Evolutionary conservation across 1,140 invertebrate genomes (phyloP), one percentile per base, ranked within the genome.

Genomic region (Melitaea cinxia): DNA sequence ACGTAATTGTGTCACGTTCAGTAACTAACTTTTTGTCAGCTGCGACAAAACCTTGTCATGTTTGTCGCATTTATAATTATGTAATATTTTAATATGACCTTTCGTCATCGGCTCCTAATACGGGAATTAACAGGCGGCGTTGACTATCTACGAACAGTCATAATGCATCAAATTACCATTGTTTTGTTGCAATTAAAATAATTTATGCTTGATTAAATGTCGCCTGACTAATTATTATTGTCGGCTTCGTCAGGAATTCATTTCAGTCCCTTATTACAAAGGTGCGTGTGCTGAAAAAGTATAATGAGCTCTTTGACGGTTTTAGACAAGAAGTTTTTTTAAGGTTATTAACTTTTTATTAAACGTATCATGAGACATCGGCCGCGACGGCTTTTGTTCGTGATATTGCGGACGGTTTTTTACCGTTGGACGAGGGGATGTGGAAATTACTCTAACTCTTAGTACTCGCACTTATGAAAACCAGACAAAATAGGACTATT

Each of bases 171-270:
- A 60, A 60, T 50, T 33, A 62, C 24, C 35, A 62, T 62, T 62
- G 37, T 42, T 54, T 42, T 15, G 15, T 53, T 14, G 26, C 24
- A 52, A 28, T 53, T 55, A 6, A 45, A 45, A 62, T 28, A 39
- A 28, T 33, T 33, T 54, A 26, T 57, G 26, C 59, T 54, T 62
- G 39, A 62, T 62, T 62, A 62, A 55, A 62, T 19, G 19, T 62
- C 7, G 49, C 47, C 19, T 55, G 24, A 21, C 52, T 62, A 47
- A 15, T 54, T 30, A 54, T 62, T 56, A 28, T 19, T 9, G 37
- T 28, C 54, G 54, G 23, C 39, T 1, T 17, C 4, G 12, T 23
- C 42, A 23, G 42, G 42, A 47, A 47, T 47, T 47, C 21, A 23
- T 57, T 57, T 57, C n/a, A 10, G 37, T 42, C 21, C 17, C 7